Conservation (phyloP, 2,113 vertebrate species). For the Cheirogaleus medius region DNA sequence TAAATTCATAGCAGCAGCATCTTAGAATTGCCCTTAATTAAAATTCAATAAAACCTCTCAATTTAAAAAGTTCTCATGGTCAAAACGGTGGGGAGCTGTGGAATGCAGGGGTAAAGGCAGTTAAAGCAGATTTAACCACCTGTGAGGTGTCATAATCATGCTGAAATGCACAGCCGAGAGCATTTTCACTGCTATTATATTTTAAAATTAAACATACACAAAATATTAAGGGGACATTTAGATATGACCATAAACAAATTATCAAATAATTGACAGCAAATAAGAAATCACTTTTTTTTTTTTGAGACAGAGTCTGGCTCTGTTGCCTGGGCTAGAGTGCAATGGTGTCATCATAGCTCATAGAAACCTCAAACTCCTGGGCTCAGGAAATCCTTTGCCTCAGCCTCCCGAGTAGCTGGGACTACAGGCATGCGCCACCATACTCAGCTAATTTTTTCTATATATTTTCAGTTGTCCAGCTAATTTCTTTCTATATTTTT, state of each 20-base stretch:
- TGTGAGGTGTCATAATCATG: conserved; percentile 83
- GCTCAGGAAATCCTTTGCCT: too few species aligned
- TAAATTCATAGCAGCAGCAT: conserved; percentile 68
- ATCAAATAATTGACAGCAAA: conserved; percentile 83
- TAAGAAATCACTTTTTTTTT: conserved; percentile 57
- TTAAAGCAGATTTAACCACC: conserved; percentile 85
- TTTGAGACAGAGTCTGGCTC: too few species aligned
- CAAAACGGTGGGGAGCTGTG: conserved; percentile 78
- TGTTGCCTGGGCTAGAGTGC: too few species aligned
- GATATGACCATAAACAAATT: conserved; percentile 82
- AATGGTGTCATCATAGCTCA: too few species aligned
- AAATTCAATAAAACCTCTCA: conserved; percentile 83
- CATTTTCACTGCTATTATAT: conserved; percentile 79
- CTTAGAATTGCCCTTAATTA: conserved; percentile 82
- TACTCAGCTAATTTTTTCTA: too few species aligned
- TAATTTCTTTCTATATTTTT: too few species aligned
- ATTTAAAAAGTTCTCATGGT: conserved; percentile 80
- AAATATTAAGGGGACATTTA: conserved; percentile 84
- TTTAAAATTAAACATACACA: conserved; percentile 83
- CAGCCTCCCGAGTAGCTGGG: too few species aligned
- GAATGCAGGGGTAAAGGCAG: conserved; percentile 83
- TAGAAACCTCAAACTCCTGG: too few species aligned
- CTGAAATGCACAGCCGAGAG: conserved; percentile 80
- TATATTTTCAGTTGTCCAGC: too few species aligned
- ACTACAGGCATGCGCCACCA: too few species aligned